Evolutionary conservation across 2,113 vertebrate genomes (phyloP), one percentile per base, ranked within the genome.

Genomic region (Camelus dromedarius): DNA sequence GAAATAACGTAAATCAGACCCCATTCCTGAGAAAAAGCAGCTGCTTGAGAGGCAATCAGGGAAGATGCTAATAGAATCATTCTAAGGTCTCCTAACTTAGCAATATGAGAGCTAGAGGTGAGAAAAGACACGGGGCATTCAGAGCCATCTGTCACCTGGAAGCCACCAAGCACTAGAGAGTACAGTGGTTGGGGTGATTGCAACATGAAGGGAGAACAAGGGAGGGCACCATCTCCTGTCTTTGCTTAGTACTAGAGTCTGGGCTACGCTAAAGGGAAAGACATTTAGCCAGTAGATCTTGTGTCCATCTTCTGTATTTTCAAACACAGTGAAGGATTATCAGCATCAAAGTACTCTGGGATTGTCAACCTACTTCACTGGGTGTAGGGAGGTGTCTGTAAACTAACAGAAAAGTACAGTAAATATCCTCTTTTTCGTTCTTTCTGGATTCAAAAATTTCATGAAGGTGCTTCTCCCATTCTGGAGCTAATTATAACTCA

Each of bases 361-460:
- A n/a, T 26, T 81, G 6, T 56, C 52, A 64, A 58, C 10, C 20
- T 20, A 7, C 19, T 62, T 82, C 38, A 24, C 13, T 32, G 22
- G 28, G 30, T 81, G 70, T 81, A 4, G 52, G 52, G 12, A 42
- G 11, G 16, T 69, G 46, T 79, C 48, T 91, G 9, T 58, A 86
- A 87, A 77, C 28, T 46, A 86, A 52, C 32, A 35, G 4, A 9
- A 16, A 66, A 76, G 20, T 38, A 80, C 10, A 70, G 28, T 64
- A 85, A 69, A 20, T 35, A 5, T 8, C 26, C 35, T 46, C 26
- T 75, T 66, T 83, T 62, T 67, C 75, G 76, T 73, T 26, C 52
- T 50, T 7, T 82, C 42, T 69, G 38, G 4, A 48, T 67, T 75
- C 32, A 96, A 87, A 93, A 52, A n/a, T 82, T 82, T 76, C 24